Conservation (phyloP, 2,888 invertebrate genomes). For the Epinotia brunnichana region DNA sequence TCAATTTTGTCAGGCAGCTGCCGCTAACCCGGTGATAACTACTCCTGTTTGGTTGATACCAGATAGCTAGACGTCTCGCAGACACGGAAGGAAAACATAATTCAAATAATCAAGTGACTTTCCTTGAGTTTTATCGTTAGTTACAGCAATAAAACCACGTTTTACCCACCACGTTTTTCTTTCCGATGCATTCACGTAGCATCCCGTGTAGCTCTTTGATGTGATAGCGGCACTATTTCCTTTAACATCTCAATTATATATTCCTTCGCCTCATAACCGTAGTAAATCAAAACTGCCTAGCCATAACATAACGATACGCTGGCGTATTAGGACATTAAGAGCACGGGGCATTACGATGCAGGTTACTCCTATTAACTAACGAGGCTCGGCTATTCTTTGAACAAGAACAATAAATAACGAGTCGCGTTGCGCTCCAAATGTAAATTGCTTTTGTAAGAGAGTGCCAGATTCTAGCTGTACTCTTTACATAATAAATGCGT, state of each 20-base stretch:
- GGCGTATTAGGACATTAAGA: slow-evolving; percentile 26
- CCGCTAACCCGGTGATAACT: slow-evolving; percentile 47
- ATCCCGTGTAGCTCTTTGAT: slow-evolving; percentile 29
- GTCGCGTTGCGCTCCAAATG: slow-evolving; percentile 38
- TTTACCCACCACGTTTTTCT: slow-evolving; percentile 7
- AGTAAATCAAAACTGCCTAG: slow-evolving; percentile 27
- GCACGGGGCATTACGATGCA: slow-evolving; percentile 20
- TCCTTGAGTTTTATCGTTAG: slow-evolving; percentile 5
- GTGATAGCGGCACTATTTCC: slow-evolving; percentile 21
- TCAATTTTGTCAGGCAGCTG: slow-evolving; percentile 46
- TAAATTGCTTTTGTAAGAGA: slow-evolving; percentile 43
- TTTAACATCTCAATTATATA: slow-evolving; percentile 25
- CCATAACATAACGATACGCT: slow-evolving; percentile 11
- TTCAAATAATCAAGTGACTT: slow-evolving; percentile 17
- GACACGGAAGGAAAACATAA: slow-evolving; percentile 30
- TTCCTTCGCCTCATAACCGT: slow-evolving; percentile 15
- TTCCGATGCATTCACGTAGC: slow-evolving; percentile 6
- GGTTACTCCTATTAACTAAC: slow-evolving; percentile 42
- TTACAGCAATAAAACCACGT: neutral
- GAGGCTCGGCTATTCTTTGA: slow-evolving; percentile 34
- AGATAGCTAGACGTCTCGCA: slow-evolving; percentile 2
- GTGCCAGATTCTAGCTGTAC: slow-evolving; percentile 53
- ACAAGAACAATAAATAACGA: slow-evolving; percentile 44
- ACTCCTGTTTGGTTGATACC: slow-evolving; percentile 41
- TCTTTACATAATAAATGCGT: slow-evolving; percentile 58